These are phyloP conservation scores for Syncerus caffer DNA, from an alignment of 2,797 vertebrate genomes.

Conservation along the genomic window DNA sequence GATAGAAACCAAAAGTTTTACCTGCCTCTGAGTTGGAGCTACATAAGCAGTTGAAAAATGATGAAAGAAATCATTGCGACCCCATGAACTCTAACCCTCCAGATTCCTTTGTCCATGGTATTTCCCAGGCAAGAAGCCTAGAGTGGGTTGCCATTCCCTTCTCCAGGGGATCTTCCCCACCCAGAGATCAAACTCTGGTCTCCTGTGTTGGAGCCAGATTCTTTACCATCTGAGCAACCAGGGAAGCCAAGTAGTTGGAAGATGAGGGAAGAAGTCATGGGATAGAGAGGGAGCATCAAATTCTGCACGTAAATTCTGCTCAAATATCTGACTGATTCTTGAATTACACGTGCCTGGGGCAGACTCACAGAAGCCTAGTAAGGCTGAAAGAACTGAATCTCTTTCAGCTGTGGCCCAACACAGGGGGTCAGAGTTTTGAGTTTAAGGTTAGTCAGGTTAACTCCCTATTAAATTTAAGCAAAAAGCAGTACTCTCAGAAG, in stretches of 20 bases:
- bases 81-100: not conserved
- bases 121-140: not conserved
- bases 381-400: not conserved
- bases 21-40: not conserved
- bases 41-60: not conserved
- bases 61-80: rapidly evolving
- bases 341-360: not conserved
- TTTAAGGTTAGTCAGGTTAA: not conserved
- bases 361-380: not conserved
- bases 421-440: not conserved
- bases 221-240: not conserved
- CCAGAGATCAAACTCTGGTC: not conserved
- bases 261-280: not conserved
- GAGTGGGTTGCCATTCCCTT: not conserved
- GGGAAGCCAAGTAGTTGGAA: not conserved
- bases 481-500: not conserved
- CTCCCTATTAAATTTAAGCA: not conserved
- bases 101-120: not conserved
- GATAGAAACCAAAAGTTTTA: not conserved
- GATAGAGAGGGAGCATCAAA: not conserved
- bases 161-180: not conserved
- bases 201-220: not conserved
- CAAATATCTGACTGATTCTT: not conserved
- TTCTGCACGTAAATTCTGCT: not conserved
- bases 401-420: not conserved